Evolutionary conservation across 2,797 vertebrate genomes (phyloP).

Genomic region (Lacerta bilineata): DNA sequence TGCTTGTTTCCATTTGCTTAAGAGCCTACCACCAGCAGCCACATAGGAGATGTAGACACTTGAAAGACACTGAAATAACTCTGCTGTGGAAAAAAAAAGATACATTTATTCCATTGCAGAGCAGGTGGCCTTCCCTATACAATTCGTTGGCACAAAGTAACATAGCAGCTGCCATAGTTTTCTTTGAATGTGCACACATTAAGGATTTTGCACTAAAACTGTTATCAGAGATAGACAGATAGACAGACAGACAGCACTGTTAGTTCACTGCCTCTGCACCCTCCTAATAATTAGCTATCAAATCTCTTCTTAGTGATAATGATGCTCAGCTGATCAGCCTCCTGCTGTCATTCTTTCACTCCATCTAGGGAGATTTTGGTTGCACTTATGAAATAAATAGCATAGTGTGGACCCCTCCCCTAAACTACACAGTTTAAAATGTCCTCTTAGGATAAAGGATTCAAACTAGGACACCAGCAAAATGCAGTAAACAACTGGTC

Average conservation of each 20-base stretch:
- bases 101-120: slow-evolving; percentile 11
- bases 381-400: slow-evolving; percentile 40
- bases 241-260: not conserved
- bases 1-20: slow-evolving; percentile 13
- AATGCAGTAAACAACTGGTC: slow-evolving; percentile 78
- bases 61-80: not conserved
- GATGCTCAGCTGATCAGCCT: slow-evolving; percentile 19
- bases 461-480: slow-evolving; percentile 63
- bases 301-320: not conserved
- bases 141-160: slow-evolving; percentile 28
- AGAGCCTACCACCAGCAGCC: slow-evolving; percentile 21
- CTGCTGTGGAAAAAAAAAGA: slow-evolving; percentile 18
- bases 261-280: slow-evolving; percentile 5
- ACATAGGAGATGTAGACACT: slow-evolving; percentile 31
- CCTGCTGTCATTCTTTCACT: slow-evolving; percentile 30
- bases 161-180: not conserved
- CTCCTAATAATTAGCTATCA: slow-evolving; percentile 47
- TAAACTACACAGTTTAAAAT: slow-evolving; percentile 48
- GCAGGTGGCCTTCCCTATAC: not conserved
- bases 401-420: slow-evolving; percentile 24
- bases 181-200: not conserved
- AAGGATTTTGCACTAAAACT: not conserved
- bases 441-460: slow-evolving; percentile 64
- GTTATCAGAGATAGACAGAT: not conserved
- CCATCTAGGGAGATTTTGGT: not conserved